phyloP scores from a whole-genome alignment of 2,113 vertebrate genomes.

The Plestiodon gilberti region DNA sequence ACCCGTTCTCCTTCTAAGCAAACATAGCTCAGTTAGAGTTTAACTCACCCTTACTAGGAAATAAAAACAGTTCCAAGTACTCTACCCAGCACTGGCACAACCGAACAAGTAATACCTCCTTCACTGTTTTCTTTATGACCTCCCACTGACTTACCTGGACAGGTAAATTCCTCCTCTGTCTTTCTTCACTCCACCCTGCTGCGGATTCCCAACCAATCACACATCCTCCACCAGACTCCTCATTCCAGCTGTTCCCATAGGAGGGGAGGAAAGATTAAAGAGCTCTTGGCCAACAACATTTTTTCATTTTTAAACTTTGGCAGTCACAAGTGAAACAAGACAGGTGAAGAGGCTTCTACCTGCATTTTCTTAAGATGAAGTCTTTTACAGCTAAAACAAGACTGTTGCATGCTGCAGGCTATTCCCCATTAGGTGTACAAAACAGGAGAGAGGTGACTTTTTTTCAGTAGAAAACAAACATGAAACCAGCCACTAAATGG shows the following conservation, averaged over 20 bases:
- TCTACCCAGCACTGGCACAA: slow-evolving; percentile 23
- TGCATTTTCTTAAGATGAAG: not conserved
- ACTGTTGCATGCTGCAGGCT: not conserved
- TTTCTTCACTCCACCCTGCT: slow-evolving; percentile 48
- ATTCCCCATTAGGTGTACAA: not conserved
- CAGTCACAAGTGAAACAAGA: not conserved
- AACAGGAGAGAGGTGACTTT: too few relatives aligned
- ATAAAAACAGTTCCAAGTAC: slow-evolving; percentile 35
- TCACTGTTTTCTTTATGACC: slow-evolving; percentile 52
- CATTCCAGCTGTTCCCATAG: slow-evolving; percentile 66
- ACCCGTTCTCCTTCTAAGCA: slow-evolving; percentile 53
- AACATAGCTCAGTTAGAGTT: slow-evolving; percentile 66
- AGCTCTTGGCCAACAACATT: not conserved
- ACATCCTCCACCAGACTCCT: slow-evolving; percentile 27
- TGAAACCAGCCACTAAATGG: not conserved
- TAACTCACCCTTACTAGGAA: slow-evolving; percentile 59
- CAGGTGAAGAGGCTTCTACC: not conserved
- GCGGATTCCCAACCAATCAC: slow-evolving; percentile 54
- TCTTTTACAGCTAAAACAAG: not conserved
- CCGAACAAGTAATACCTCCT: slow-evolving; percentile 15
- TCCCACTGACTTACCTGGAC: slow-evolving; percentile 68
- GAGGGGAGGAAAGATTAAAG: not conserved
- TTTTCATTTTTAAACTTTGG: not conserved
- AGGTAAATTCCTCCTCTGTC: slow-evolving; percentile 62
- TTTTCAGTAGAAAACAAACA: not conserved